phyloP scores from a whole-genome alignment of 2,797 vertebrate species.

The Scolopax rusticola region DNA sequence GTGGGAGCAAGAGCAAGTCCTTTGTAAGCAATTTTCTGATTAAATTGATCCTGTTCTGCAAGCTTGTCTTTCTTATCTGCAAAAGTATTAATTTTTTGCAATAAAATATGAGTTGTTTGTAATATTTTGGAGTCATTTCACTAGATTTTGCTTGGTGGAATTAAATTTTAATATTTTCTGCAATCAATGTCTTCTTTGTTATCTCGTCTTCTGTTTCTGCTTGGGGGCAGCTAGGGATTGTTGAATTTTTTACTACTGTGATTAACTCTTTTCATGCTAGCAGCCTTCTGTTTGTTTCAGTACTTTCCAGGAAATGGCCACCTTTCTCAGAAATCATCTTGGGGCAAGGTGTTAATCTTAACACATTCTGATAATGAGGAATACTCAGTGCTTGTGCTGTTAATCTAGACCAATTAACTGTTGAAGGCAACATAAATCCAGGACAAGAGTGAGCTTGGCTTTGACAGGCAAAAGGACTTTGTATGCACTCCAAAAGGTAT shows the following conservation, averaged over 20 bases:
- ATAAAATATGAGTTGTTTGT: background rate
- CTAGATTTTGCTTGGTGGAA: background rate
- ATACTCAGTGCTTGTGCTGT: background rate
- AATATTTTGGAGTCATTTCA: constrained; percentile 5
- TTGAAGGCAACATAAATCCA: background rate
- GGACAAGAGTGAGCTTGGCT: background rate
- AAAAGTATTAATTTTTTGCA: constrained; percentile 10
- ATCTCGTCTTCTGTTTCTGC: background rate
- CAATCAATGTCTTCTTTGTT: background rate
- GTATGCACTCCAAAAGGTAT: background rate
- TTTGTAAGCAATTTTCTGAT: background rate
- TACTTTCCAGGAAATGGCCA: background rate
- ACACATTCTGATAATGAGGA: background rate
- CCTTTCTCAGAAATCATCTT: background rate
- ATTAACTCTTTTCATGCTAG: background rate
- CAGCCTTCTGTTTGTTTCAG: background rate
- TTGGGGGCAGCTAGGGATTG: background rate
- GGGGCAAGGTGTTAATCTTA: background rate
- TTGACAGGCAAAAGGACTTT: background rate
- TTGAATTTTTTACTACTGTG: background rate
- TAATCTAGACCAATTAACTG: background rate
- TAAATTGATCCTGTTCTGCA: background rate
- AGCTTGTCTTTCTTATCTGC: constrained; percentile 24
- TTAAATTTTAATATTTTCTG: constrained; percentile 12
- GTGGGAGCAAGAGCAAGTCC: background rate